Conservation (phyloP, 2,797 vertebrate species). For the Anguilla pacifica region DNA sequence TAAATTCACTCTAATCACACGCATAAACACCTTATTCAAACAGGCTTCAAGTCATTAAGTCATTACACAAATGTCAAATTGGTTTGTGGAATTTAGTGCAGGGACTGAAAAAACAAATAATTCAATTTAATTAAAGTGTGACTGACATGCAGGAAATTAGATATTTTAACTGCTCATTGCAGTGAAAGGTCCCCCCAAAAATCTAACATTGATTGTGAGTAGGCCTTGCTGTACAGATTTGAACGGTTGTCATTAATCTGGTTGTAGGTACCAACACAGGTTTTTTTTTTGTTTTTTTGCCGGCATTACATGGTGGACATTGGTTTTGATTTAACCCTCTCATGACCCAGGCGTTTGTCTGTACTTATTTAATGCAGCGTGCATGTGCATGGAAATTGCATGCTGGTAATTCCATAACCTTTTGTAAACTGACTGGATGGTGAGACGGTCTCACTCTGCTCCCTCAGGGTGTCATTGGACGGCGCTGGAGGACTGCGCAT, state of each 20-base stretch:
- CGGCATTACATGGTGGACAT: neutral
- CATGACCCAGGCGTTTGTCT: slow-evolving; percentile 28
- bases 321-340: slow-evolving; percentile 41
- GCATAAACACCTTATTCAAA: slow-evolving; percentile 34
- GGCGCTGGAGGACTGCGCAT: slow-evolving; percentile 71
- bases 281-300: neutral
- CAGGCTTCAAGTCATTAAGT: slow-evolving; percentile 26
- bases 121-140: slow-evolving; percentile 23
- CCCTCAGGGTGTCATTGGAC: slow-evolving; percentile 71
- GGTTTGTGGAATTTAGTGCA: slow-evolving; percentile 31
- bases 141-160: slow-evolving; percentile 41
- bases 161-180: slow-evolving; percentile 42
- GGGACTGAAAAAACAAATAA: slow-evolving; percentile 4
- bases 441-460: neutral
- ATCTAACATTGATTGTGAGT: neutral
- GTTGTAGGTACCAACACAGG: neutral
- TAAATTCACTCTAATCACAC: slow-evolving; percentile 34
- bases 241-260: neutral
- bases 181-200: neutral
- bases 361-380: slow-evolving; percentile 42
- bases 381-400: slow-evolving; percentile 31
- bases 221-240: neutral
- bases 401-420: slow-evolving; percentile 13
- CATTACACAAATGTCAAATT: slow-evolving; percentile 21
- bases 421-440: slow-evolving; percentile 28